Evolutionary conservation across 2,113 vertebrate genomes (phyloP), one percentile per base, ranked within the genome.

Genomic region (Syrmaticus mikado): DNA sequence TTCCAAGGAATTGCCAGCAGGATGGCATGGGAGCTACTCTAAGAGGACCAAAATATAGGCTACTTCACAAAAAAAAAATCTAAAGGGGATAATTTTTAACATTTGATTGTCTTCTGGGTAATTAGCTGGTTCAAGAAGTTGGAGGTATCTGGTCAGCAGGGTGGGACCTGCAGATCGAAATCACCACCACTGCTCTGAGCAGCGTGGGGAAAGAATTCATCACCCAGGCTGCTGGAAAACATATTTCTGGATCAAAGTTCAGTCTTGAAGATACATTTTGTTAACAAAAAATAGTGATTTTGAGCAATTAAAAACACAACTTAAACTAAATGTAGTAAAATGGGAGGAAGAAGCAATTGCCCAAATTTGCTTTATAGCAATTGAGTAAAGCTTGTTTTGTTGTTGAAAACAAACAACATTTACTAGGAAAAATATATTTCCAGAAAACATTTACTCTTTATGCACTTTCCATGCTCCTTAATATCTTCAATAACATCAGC

Each of bases 121-220:
- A 34, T 7, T 19, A 13, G 10, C 40, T 79, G 15, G 17, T 36
- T 80, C 0, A 1, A 82, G 46, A 89, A 45, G 3, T 3, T 14
- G 14, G 17, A 84, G 32, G 3, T 32, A 13, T 55, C 38, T 61
- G 13, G 13, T 58, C 1, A 1, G 45, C 19, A 89, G 38, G 28
- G 22, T 61, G 20, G 16, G 11, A 53, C 43, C 38, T 40, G 11
- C 2, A 1, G 9, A 21, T 25, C 38, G 25, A 9, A 76, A 73
- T 67, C 14, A 21, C 0, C 2, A 38, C 18, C 60, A 20, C 18
- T 34, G 41, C 41, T 74, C 38, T 25, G 41, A 64, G 10, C 38
- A 82, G 41, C 34, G 34, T 3, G 0, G 40, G 67, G 36, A 67
- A 14, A 11, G 16, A 92, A 41, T 0, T 0, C 0, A 1, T 43